Base-by-base conservation (phyloP, 2,113 vertebrate genomes). In the Cyphomyrus plagiostoma region DNA sequence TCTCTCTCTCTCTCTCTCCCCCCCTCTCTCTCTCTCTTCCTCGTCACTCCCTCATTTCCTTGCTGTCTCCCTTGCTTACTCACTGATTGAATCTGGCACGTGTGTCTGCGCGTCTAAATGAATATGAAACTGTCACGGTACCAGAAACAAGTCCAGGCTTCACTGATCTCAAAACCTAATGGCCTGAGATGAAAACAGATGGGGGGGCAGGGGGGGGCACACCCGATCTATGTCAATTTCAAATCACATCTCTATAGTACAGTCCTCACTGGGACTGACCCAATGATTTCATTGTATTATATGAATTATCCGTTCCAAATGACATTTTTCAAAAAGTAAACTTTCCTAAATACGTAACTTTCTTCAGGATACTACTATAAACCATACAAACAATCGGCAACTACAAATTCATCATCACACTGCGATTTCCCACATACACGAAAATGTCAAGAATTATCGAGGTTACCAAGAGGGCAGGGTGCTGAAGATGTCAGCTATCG, bases 1-100 rank as follows among this genome's bases (percentile, higher is more conserved):
- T 53, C 21, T 90, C 89, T 86, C 88, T 82, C 89, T 50, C 84
- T 70, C 89, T 53, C 88, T 82, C 92, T 42, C 89, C 50, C 89
- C 46, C 84, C 84, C 87, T 74, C 89, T 87, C 35, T 17, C 89
- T 85, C 83, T 42, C 83, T 48, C 21, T 30, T 30, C 80, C 46
- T 58, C 77, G 77, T 89, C 89, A 80, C 77, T 87, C 85, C 82
- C 82, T 89, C 88, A 46, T 90, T 70, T 90, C 86, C 87, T 82
- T 89, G 86, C 92, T 70, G 89, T 56, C 56, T 53, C 53, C 21
- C 77, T 88, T 62, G 89, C 74, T 88, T 87, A 90, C 77, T 85
- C 82, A 26, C 56, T 88, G 86, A 53, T 53, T 88, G 86, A 86
- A 23, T 87, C 19, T 77, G 50, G 39, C 23, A 80, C 56, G 87